Evolutionary conservation across 2,888 invertebrate genomes (phyloP).

Genomic region (Neuroscelio doddi): DNA sequence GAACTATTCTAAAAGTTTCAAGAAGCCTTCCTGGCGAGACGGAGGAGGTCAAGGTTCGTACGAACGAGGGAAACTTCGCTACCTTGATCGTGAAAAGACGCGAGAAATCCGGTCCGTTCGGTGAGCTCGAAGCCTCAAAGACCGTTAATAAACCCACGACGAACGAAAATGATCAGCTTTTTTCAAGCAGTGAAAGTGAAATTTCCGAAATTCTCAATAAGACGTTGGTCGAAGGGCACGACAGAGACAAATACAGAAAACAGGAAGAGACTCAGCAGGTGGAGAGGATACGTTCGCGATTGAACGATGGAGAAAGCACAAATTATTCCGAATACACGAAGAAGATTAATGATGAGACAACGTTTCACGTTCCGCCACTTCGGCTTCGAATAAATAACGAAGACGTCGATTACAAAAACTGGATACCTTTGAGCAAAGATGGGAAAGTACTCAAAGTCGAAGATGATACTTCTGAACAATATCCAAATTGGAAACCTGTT

Average conservation of each 20-base stretch:
- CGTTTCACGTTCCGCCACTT: not conserved
- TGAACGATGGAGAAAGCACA: not conserved
- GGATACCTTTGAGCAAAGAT: slow-evolving; percentile 60
- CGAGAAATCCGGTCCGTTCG: slow-evolving; percentile 69
- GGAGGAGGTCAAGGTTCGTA: slow-evolving; percentile 84
- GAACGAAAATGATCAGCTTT: not conserved
- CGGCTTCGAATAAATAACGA: slow-evolving; percentile 5
- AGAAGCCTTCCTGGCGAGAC: slow-evolving; percentile 85
- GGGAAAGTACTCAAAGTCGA: slow-evolving; percentile 48
- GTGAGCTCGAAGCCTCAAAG: slow-evolving; percentile 9
- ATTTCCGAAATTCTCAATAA: not conserved
- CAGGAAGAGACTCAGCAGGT: slow-evolving; percentile 51
- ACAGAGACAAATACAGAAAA: slow-evolving; percentile 32
- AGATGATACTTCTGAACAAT: slow-evolving; percentile 50
- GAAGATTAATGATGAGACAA: too few species aligned
- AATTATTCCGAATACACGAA: slow-evolving; percentile 1
- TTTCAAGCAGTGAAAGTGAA: slow-evolving; percentile 1
- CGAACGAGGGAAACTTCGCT: slow-evolving; percentile 83
- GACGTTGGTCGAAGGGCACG: not conserved
- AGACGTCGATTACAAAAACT: slow-evolving; percentile 56
- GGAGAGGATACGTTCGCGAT: slow-evolving; percentile 47
- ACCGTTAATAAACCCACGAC: too few species aligned
- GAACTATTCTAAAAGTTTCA: slow-evolving; percentile 84
- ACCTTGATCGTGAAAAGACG: slow-evolving; percentile 83
- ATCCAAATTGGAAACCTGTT: slow-evolving; percentile 73